phyloP scores from a whole-genome alignment of 92 coral and sea anemone genomes.

The Umimayanthus kanabou region DNA sequence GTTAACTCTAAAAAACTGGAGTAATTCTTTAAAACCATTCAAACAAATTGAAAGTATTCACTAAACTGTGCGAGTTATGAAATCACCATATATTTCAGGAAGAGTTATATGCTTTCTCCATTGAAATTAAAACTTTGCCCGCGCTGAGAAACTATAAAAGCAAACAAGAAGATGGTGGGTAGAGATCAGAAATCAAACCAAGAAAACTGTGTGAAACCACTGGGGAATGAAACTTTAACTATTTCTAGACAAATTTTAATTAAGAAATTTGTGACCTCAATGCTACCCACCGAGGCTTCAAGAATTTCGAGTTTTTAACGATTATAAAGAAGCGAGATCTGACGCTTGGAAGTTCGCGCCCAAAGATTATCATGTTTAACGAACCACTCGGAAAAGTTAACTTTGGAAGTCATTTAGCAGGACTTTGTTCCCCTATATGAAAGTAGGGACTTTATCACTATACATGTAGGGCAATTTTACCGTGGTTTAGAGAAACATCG shows the following conservation, averaged over 20 bases:
- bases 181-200: slow-evolving; percentile 7
- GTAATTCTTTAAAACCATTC: neutral
- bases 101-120: neutral
- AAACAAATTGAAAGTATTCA: neutral
- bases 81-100: neutral
- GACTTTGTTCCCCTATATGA: neutral
- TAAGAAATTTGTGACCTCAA: neutral
- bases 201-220: neutral
- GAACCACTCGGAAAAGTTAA: neutral
- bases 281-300: neutral
- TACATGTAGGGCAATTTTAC: neutral
- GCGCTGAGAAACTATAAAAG: neutral
- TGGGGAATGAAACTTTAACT: neutral
- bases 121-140: neutral
- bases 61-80: neutral
- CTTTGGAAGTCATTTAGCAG: neutral
- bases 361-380: neutral
- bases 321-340: neutral
- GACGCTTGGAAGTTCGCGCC: neutral
- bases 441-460: too few species aligned
- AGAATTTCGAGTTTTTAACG: neutral
- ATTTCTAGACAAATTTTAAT: neutral
- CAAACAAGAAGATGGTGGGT: neutral
- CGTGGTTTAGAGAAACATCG: neutral
- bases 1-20: slow-evolving; percentile 4